Percentiles rank a stretch among this genome's conserved stretches.
These are phyloP conservation scores for Cygnus olor DNA, from an alignment of 2,797 vertebrate genomes.

Conservation along the genomic window DNA sequence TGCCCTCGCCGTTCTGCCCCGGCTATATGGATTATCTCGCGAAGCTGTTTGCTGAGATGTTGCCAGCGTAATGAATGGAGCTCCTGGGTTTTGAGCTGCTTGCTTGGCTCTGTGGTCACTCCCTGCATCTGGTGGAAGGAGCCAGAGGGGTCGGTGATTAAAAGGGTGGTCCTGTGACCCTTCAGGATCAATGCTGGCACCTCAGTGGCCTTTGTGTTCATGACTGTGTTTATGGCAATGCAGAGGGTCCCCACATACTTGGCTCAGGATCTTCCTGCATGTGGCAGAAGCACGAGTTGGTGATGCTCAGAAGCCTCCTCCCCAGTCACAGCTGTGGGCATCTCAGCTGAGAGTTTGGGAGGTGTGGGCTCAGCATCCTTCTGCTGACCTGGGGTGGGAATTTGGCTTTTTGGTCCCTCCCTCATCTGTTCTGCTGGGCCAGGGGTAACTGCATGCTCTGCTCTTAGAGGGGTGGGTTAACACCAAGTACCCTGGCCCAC, in stretches of 20 bases:
- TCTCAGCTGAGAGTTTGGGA: not conserved
- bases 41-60: no score
- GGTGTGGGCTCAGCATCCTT: no score
- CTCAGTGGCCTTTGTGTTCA: not conserved
- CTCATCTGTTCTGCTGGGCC: no score
- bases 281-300: fast-evolving
- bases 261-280: not conserved
- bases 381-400: no score
- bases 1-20: not conserved
- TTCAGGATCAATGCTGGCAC: not conserved
- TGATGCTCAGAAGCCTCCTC: not conserved
- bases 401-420: not conserved
- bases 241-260: not conserved
- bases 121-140: not conserved
- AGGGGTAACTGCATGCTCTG: no score
- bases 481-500: not conserved
- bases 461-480: no score
- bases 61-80: no score
- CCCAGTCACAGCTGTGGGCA: not conserved
- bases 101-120: no score
- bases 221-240: not conserved
- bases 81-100: no score
- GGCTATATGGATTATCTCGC: no score
- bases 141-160: not conserved
- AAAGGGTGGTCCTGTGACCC: not conserved